These are phyloP conservation scores for Pentalonia nigronervosa DNA, from an alignment of 1,140 invertebrate species.

Conservation along the genomic window DNA sequence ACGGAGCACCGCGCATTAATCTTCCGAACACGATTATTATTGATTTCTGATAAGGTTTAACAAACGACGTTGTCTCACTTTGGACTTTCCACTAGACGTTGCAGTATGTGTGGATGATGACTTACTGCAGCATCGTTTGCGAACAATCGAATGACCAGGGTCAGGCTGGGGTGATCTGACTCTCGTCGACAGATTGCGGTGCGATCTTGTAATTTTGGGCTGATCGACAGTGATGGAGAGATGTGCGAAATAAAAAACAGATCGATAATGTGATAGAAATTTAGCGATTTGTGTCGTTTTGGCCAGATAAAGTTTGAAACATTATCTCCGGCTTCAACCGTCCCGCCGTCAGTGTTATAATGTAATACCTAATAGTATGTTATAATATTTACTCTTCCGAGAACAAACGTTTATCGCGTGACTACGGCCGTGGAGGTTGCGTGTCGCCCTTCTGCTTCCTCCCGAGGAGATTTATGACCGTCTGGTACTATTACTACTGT, in stretches of 20 bases:
- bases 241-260: not conserved
- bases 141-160: too few relatives aligned
- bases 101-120: not conserved
- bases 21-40: too few relatives aligned
- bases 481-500: constrained; percentile 26
- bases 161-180: too few relatives aligned
- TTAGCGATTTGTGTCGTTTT: not conserved
- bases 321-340: not conserved
- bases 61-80: not conserved
- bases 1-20: not conserved
- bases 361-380: not conserved
- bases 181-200: too few relatives aligned
- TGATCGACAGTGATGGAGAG: not conserved
- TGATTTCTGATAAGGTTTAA: not conserved
- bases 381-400: not conserved
- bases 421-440: constrained; percentile 5
- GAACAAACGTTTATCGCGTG: constrained; percentile 22
- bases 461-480: not conserved
- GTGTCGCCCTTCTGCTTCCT: not conserved
- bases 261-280: not conserved
- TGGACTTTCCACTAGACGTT: not conserved
- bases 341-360: not conserved
- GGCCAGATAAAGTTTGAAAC: not conserved
- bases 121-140: too few relatives aligned
- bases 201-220: too few relatives aligned